phyloP scores from a whole-genome alignment of 2,888 invertebrate genomes.

The Sepioteuthis lessoniana region DNA sequence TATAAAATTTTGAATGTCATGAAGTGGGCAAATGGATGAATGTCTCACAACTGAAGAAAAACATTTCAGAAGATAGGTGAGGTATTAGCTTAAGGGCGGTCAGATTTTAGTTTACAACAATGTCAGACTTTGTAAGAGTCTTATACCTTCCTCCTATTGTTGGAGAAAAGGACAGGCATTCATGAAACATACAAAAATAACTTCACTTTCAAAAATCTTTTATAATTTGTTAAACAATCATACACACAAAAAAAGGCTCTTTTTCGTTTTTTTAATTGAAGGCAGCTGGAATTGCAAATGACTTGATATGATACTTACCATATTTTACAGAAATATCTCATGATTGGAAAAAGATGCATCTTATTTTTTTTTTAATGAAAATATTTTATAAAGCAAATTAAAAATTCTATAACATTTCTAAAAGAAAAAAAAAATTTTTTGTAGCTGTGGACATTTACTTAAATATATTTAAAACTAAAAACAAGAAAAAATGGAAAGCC shows the following conservation, averaged over 20 bases:
- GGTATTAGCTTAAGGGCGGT: not conserved
- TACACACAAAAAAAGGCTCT: not conserved
- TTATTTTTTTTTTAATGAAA: not conserved
- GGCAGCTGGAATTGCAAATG: not conserved
- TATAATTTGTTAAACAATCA: not conserved
- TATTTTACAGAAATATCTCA: not conserved
- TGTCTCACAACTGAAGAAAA: not conserved
- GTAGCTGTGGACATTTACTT: no score
- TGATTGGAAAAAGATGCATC: not conserved
- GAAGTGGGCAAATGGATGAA: not conserved
- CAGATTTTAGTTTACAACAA: not conserved
- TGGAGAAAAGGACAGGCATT: not conserved
- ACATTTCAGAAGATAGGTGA: not conserved
- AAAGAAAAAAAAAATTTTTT: no score
- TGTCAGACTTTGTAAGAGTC: not conserved
- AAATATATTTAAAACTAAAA: no score
- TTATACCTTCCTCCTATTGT: not conserved
- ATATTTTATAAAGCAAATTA: no score
- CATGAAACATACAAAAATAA: constrained; percentile 4
- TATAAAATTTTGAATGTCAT: not conserved
- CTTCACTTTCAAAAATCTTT: not conserved
- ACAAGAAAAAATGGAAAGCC: no score
- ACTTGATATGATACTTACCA: not conserved
- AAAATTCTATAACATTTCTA: no score
- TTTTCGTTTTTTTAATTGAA: not conserved